Evolutionary conservation across 2,797 vertebrate genomes (phyloP), one percentile per base, ranked within the genome.

Genomic region (Numenius phaeopus): DNA sequence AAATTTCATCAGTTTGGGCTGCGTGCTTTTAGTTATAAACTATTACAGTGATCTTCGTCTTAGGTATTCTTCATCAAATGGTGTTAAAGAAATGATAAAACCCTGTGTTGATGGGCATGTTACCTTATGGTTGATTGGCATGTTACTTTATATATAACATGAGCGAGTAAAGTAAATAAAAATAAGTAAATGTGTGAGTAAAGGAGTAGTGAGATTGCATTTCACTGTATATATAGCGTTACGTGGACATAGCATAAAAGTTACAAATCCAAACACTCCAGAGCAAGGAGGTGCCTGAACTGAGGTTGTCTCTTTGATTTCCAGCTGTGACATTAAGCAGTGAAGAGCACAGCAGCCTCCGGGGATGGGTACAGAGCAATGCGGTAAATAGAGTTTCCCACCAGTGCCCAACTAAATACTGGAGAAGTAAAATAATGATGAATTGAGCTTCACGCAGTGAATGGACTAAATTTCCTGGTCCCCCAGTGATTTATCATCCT

Each of bases 341-440:
- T 11, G 30, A 47, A 47, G 37, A 32, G 20, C 8, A 8, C 19
- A 19, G 30, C n/a, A 62, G 42, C 13, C 66, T 88, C 40, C 0
- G 2, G 37, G 42, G 42, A 37, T 0, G 3, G 18, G 10, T 39
- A 47, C 1, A 49, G n/a, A 42, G n/a, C 27, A 32, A 26, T 1
- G 9, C 0, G 0, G 19, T 22, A 27, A 4, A 1, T 8, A 32
- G 24, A 11, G 26, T 47, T 86, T 71, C 22, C 58, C 10, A 52
- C n/a, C 32, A 39, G 14, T n/a, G 61, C 46, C 61, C 57, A 46
- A 2, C 21, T 57, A 54, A 71, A 52, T 34, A 44, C 24, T 19
- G 22, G 37, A 47, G 58, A 71, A 71, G 29, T 72, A 64, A 80
- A 67, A 47, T 21, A n/a, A 32, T 30, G 54, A 87, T 40, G 39